Base-by-base conservation (phyloP, 1,140 invertebrate genomes). In the Augochlora pura region DNA sequence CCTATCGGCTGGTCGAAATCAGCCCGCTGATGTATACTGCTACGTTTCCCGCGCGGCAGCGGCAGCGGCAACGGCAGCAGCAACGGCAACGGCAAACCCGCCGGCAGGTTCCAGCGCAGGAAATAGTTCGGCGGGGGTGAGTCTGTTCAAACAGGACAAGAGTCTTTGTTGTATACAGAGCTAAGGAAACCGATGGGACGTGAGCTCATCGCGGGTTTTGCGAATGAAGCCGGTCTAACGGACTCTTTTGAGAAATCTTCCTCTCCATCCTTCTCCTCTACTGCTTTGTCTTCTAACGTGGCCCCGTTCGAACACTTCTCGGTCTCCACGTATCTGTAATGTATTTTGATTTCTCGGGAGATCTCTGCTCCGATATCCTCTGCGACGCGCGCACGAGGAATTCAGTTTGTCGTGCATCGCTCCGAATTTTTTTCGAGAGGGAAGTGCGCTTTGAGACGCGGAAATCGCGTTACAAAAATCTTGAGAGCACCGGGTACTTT, bases 1-100 rank as follows among this genome's bases (percentile, higher is more conserved):
- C 49, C 70, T 42, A 81, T 86, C 77, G 74, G 73, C 73, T 70
- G 54, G 54, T 69, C 49, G 70, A 78, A 77, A 86, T 86, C 77
- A 54, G 70, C 67, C 38, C 49, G n/a, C 18, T 8, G 54, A 18
- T 42, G 12, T 12, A 12, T 70, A 71, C 52, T 49, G 42, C 46
- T 16, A 32, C 70, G 60, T 39, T 52, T 25, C 42, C 63, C 21
- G 38, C 10, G 9, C 21, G n/a, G 16, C 4, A 6, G 1, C n/a
- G n/a, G n/a, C n/a, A n/a, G n/a, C n/a, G n/a, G n/a, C n/a, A n/a
- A n/a, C 32, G 46, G 23, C 23, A 59, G 25, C n/a, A n/a, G n/a
- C n/a, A 32, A 32, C 32, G 32, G 32, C 32, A 32, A 32, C 32
- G 32, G 32, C 32, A 32, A 32, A 4, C 32, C n/a, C 9, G 8